phyloP scores from a whole-genome alignment of 1,140 invertebrate genomes.

The Brachionus rubens region DNA sequence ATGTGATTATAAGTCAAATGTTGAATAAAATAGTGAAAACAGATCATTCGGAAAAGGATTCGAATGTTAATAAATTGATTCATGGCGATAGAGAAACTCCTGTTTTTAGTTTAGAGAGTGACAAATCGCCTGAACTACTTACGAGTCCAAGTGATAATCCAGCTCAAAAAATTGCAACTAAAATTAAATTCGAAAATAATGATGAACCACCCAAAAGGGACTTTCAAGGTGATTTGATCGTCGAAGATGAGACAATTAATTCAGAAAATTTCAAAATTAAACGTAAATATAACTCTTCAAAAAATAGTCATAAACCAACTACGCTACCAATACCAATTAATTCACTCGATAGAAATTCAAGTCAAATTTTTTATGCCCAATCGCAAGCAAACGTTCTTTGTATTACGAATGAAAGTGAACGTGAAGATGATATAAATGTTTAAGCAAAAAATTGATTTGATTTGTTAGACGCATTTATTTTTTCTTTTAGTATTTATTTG shows the following conservation, averaged over 20 bases:
- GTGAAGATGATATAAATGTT: conserved; percentile 4
- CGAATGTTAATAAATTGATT: neutral
- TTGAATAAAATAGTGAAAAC: conserved; percentile 40
- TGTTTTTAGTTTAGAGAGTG: conserved; percentile 11
- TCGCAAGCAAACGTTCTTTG: conserved; percentile 29
- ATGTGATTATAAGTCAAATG: conserved; percentile 45
- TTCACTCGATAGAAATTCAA: conserved; percentile 30
- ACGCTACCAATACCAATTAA: neutral
- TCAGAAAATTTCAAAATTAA: neutral
- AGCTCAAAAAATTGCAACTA: neutral
- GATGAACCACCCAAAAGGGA: too few relatives aligned
- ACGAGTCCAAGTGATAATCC: neutral
- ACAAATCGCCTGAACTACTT: neutral
- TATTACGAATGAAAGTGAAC: conserved; percentile 1
- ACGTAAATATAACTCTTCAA: neutral
- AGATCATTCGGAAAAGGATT: neutral
- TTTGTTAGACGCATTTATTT: too few relatives aligned
- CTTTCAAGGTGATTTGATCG: too few relatives aligned
- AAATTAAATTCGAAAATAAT: neutral
- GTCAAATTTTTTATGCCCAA: conserved; percentile 43
- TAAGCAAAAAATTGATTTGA: neutral
- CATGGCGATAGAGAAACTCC: neutral
- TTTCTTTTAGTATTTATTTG: too few relatives aligned
- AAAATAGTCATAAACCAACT: too few relatives aligned
- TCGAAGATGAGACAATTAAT: neutral